These are phyloP conservation scores for Lagorchestes hirsutus DNA, from an alignment of 2,797 vertebrate genomes.

Conservation along the genomic window DNA sequence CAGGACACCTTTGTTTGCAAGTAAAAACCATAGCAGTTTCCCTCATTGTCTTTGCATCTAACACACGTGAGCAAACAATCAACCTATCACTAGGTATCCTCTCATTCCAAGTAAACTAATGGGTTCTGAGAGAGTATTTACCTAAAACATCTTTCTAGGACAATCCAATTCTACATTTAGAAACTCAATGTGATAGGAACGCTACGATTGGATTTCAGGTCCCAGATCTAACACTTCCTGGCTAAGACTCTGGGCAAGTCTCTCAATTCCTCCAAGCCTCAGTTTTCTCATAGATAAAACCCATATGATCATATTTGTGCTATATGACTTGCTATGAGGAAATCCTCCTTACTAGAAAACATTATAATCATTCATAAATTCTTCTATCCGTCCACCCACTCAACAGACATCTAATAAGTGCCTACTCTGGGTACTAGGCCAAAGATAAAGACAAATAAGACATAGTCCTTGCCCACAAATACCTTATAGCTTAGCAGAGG, in stretches of 20 bases:
- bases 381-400: not conserved
- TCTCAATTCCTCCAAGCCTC: not conserved
- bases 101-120: not conserved
- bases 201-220: not conserved
- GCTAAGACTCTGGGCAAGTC: not conserved
- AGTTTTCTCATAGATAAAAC: not conserved
- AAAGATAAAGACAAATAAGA: not conserved
- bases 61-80: not conserved
- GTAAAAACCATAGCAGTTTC: not conserved
- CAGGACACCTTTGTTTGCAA: not conserved
- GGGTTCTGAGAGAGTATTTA: not conserved
- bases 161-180: not conserved
- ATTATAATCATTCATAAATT: not conserved
- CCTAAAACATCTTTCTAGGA: not conserved
- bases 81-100: not conserved
- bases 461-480: not conserved
- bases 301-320: not conserved
- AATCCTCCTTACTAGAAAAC: not conserved
- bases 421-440: not conserved
- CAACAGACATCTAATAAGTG: not conserved
- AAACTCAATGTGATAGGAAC: not conserved
- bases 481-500: not conserved
- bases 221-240: not conserved
- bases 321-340: not conserved
- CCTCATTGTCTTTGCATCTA: not conserved